Evolutionary conservation across 2,113 vertebrate species (phyloP).

Genomic region (Thalassarche chlororhynchos): DNA sequence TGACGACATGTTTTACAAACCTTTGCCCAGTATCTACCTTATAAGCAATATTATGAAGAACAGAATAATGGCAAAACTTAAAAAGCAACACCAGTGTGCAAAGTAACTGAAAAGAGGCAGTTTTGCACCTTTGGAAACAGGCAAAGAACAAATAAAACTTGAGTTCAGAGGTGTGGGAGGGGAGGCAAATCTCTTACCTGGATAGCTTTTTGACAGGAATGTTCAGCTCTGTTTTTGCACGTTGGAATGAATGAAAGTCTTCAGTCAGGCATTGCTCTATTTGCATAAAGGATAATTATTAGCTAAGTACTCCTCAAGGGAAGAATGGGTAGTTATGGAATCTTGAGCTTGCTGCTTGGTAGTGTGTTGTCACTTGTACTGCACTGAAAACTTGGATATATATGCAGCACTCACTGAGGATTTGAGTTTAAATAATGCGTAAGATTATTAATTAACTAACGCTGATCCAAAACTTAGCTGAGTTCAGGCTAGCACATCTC

Average conservation of each 20-base stretch:
- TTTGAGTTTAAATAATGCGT: slow-evolving; percentile 41
- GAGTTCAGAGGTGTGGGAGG: not conserved
- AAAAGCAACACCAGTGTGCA: not conserved
- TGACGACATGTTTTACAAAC: not conserved
- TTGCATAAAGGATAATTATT: slow-evolving; percentile 43
- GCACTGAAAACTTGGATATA: not conserved
- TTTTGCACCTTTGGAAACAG: not conserved
- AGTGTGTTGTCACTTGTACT: not conserved
- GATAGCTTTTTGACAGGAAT: not conserved
- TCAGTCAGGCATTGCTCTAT: not conserved
- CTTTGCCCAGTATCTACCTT: not conserved
- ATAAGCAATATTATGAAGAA: not conserved
- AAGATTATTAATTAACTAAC: slow-evolving; percentile 66
- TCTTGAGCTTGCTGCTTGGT: not conserved
- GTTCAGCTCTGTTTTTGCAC: not conserved
- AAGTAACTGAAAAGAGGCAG: not conserved
- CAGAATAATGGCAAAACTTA: not conserved
- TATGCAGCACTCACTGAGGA: not conserved
- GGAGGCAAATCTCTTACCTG: slow-evolving; percentile 41
- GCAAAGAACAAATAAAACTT: not conserved
- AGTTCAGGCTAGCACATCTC: not conserved
- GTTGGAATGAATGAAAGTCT: slow-evolving; percentile 22
- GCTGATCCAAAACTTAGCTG: slow-evolving; percentile 38
- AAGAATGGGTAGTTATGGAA: not conserved
- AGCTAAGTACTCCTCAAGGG: not conserved